phyloP scores from a whole-genome alignment of 30 jellyfish, hydroid and myxozoan species.

The Aurelia sp. region DNA sequence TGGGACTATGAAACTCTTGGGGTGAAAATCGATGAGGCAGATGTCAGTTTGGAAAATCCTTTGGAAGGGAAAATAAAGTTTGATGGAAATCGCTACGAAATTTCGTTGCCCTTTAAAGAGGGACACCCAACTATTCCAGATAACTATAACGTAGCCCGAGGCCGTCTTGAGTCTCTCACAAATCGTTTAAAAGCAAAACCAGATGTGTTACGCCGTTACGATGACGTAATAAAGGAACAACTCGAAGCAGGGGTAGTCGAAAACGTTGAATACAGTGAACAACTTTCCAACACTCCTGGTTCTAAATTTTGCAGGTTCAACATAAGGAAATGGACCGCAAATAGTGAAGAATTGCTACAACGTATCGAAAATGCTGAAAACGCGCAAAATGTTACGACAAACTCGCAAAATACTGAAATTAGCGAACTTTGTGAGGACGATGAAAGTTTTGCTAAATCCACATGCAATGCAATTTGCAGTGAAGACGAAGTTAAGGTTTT shows the following conservation, averaged over 20 bases:
- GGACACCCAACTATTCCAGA: conserved; percentile 11
- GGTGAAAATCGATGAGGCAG: no score
- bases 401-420: neutral
- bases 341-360: neutral
- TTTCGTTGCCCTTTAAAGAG: no score
- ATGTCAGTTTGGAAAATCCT: no score
- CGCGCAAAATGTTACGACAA: neutral
- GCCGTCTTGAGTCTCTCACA: neutral
- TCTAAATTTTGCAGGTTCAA: no score
- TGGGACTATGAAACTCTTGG: no score
- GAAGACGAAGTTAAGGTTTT: neutral
- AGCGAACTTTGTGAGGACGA: no score
- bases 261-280: neutral
- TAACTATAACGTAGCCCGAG: neutral
- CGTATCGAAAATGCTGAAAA: neutral
- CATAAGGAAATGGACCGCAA: conserved; percentile 12
- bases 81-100: no score
- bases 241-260: conserved; percentile 60
- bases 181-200: neutral
- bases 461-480: neutral
- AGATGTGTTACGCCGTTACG: neutral
- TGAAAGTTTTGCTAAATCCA: no score
- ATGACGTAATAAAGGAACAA: neutral
- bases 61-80: no score
- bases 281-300: no score